A percentile compares a stretch with the other conserved stretches of the same genome.
These are phyloP conservation scores for Geococcyx californianus DNA, from an alignment of 2,113 vertebrate genomes.

Conservation along the genomic window DNA sequence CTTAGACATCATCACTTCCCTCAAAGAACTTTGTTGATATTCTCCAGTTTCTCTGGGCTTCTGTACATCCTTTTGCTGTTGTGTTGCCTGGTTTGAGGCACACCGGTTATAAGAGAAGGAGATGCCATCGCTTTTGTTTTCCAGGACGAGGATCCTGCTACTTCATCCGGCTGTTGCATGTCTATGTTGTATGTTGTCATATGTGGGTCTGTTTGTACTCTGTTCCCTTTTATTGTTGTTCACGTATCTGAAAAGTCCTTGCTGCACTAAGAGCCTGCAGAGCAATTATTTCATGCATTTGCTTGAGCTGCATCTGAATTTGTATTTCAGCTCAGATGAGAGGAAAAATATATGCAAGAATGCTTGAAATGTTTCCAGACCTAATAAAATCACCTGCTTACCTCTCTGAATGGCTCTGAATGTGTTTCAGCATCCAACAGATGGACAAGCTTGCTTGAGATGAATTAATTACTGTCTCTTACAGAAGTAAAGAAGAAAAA, in stretches of 20 bases:
- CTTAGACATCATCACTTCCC: neutral
- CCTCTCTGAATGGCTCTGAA: constrained; percentile 29
- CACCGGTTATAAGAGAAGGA: neutral
- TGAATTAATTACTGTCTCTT: constrained; percentile 64
- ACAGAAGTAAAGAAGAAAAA: constrained; percentile 14
- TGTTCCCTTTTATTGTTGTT: neutral
- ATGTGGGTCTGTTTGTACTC: neutral
- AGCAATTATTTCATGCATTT: neutral
- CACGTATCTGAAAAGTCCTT: neutral
- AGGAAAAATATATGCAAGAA: neutral
- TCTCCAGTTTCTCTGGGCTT: neutral
- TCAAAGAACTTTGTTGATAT: neutral
- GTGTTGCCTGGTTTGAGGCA: neutral
- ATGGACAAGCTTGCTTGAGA: constrained; percentile 46
- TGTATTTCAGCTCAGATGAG: neutral
- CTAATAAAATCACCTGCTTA: constrained; percentile 54
- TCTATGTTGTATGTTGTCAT: neutral
- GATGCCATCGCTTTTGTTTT: neutral
- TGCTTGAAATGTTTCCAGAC: constrained; percentile 22
- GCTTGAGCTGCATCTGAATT: neutral
- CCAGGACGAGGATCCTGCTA: neutral
- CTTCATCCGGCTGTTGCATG: neutral
- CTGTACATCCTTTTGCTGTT: neutral
- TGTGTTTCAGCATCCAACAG: constrained; percentile 37
- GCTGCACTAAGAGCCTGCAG: neutral